A percentile compares a stretch with the other conserved stretches of the same genome.
Evolutionary conservation across 2,113 vertebrate species (phyloP).

Genomic region (human): GRCh38 chrX:33665001-33665500

Average conservation of each 20-base stretch:
- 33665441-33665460: constrained; percentile 33
- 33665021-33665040: neutral
- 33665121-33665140: neutral
- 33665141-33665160: neutral
- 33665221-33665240: neutral
- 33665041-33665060: neutral
- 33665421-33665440: neutral
- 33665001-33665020: neutral
- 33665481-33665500: neutral
- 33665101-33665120: neutral
- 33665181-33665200: neutral
- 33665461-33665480: neutral
- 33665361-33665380: neutral
- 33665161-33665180: neutral
- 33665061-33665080: neutral
- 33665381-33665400: neutral
- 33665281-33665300: neutral
- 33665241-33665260: neutral
- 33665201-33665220: neutral
- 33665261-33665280: neutral
- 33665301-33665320: neutral
- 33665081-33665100: neutral
- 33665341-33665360: neutral
- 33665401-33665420: neutral
- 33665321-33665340: neutral